These are phyloP conservation scores for Lepidurus apus DNA, from an alignment of 1,140 invertebrate genomes.

Conservation along the genomic window DNA sequence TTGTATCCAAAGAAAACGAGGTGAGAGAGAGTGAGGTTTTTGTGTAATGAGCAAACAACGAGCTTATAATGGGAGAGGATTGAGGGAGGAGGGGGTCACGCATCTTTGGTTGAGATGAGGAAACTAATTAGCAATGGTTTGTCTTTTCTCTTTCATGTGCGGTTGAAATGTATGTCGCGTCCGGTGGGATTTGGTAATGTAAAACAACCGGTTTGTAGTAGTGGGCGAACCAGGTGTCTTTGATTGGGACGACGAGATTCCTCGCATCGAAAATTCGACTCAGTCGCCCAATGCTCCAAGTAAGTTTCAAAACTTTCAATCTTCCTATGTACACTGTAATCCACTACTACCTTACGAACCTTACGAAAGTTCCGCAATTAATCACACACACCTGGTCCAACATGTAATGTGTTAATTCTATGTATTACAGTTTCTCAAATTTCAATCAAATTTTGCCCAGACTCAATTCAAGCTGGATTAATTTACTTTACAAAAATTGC, in stretches of 20 bases:
- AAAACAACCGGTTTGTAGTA: background rate
- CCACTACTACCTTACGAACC: too few relatives aligned
- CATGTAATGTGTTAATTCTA: too few relatives aligned
- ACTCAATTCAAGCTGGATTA: too few relatives aligned
- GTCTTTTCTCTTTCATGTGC: background rate
- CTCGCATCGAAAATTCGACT: slow-evolving; percentile 21
- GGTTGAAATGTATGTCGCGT: background rate
- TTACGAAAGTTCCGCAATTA: too few relatives aligned
- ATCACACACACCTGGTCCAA: too few relatives aligned
- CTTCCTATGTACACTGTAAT: too few relatives aligned
- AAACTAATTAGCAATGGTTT: background rate
- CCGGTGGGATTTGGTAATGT: background rate
- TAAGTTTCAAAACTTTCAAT: background rate
- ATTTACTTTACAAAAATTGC: too few relatives aligned
- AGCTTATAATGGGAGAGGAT: too few relatives aligned
- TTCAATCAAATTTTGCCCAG: too few relatives aligned
- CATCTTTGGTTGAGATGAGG: background rate
- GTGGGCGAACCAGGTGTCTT: slow-evolving; percentile 12
- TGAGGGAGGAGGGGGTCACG: background rate
- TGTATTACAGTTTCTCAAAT: too few relatives aligned
- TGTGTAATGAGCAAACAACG: too few relatives aligned
- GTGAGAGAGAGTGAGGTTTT: background rate
- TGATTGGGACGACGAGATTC: slow-evolving; percentile 13
- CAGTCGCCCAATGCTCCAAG: slow-evolving; percentile 17
- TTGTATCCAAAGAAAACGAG: slow-evolving; percentile 52